A percentile compares a stretch with the other conserved stretches of the same genome.
Evolutionary conservation across 1,140 invertebrate genomes (phyloP).

Genomic region (Drosophila ohnishii): DNA sequence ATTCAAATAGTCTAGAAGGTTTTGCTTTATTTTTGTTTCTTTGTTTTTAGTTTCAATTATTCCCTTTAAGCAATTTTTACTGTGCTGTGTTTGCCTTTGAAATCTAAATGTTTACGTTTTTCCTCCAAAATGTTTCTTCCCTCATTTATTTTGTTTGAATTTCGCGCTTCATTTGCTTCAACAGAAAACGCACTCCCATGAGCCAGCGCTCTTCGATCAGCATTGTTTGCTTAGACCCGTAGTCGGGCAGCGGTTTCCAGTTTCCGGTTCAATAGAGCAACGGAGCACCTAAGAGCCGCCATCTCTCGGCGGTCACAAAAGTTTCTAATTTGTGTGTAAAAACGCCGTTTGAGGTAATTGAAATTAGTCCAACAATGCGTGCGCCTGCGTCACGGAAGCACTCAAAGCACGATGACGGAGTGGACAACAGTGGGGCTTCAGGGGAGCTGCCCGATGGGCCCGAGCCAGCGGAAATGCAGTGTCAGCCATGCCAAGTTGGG

Average conservation of each 20-base stretch:
- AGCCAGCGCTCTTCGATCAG: slow-evolving; percentile 3
- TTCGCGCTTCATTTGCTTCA: slow-evolving; percentile 70
- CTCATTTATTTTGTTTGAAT: slow-evolving; percentile 55
- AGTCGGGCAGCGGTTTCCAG: slow-evolving; percentile 38
- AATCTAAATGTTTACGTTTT: slow-evolving; percentile 21
- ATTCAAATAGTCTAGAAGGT: background rate
- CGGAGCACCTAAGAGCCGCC: slow-evolving; percentile 15
- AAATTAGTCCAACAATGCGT: slow-evolving; percentile 65
- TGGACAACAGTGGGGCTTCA: background rate
- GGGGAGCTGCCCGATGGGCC: background rate
- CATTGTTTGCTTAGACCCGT: slow-evolving; percentile 33
- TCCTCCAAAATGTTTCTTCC: slow-evolving; percentile 27
- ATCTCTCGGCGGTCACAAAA: slow-evolving; percentile 46
- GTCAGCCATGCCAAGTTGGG: slow-evolving; percentile 48
- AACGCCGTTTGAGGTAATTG: slow-evolving; percentile 62
- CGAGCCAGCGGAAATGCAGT: slow-evolving; percentile 63
- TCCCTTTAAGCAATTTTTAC: background rate
- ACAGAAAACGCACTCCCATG: slow-evolving; percentile 45
- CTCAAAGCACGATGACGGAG: background rate
- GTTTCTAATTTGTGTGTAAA: slow-evolving; percentile 63
- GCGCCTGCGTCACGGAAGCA: slow-evolving; percentile 54
- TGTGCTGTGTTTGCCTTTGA: slow-evolving; percentile 13
- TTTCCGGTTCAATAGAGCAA: slow-evolving; percentile 70
- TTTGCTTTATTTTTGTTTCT: background rate
- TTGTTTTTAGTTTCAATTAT: background rate